These are phyloP conservation scores for Drosophila pseudoananassae DNA, from an alignment of 1,140 invertebrate genomes.

Conservation along the genomic window DNA sequence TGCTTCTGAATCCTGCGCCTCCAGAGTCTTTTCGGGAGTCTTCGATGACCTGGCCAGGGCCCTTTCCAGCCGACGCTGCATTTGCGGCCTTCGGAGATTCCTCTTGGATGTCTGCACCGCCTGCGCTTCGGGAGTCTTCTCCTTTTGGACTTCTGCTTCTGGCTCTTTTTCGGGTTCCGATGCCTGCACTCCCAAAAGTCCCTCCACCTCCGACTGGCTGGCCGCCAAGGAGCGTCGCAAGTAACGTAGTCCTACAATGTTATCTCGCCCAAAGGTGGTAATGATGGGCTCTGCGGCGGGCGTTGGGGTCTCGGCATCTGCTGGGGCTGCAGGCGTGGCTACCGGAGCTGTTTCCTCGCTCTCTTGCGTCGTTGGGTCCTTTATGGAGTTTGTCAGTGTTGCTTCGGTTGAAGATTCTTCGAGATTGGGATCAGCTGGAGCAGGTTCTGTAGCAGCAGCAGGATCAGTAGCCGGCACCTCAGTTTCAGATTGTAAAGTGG, in stretches of 20 bases:
- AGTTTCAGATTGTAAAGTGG: constrained; percentile 13
- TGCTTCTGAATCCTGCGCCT: background rate
- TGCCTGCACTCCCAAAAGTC: constrained; percentile 17
- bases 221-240: constrained; percentile 67
- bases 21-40: constrained; percentile 44
- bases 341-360: background rate
- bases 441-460: background rate
- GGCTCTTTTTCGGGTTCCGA: constrained; percentile 19
- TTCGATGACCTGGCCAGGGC: constrained; percentile 42
- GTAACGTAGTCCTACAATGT: constrained; percentile 49
- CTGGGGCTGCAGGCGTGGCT: background rate
- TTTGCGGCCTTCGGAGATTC: constrained; percentile 43
- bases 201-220: constrained; percentile 54
- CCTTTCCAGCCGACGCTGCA: constrained; percentile 30
- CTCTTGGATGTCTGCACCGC: constrained; percentile 31
- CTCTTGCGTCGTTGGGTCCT: background rate
- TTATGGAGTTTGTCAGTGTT: background rate
- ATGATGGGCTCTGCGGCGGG: constrained; percentile 42
- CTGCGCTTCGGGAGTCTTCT: constrained; percentile 5
- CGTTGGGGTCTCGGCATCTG: background rate
- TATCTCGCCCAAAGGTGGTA: constrained; percentile 68
- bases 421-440: background rate
- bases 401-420: constrained; percentile 5
- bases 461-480: background rate
- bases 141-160: background rate